A percentile compares a stretch with the other conserved stretches of the same genome.
Evolutionary conservation across 2,888 invertebrate species (phyloP).

Genomic region (Portevinia maculata): DNA sequence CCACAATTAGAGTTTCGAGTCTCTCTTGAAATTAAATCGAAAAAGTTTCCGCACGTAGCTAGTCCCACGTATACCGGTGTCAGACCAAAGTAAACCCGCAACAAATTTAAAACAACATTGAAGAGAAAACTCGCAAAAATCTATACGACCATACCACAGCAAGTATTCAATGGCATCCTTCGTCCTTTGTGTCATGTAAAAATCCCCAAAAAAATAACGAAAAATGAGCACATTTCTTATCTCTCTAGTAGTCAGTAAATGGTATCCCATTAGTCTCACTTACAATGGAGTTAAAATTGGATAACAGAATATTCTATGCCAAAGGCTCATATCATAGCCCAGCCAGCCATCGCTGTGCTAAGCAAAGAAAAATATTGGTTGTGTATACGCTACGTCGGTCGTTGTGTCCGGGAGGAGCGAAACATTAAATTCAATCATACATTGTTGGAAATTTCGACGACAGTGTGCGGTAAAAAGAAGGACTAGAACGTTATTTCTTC

Average conservation of each 20-base stretch:
- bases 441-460: conserved; percentile 53
- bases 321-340: conserved; percentile 28
- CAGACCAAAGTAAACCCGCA: conserved; percentile 12
- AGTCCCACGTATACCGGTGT: background rate
- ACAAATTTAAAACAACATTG: conserved; percentile 54
- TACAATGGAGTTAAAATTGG: conserved; percentile 65
- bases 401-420: background rate
- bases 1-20: conserved; percentile 33
- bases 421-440: conserved; percentile 56
- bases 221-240: conserved; percentile 44
- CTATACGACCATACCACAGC: conserved; percentile 31
- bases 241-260: conserved; percentile 51
- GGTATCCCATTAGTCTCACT: conserved; percentile 65
- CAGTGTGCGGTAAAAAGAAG: conserved; percentile 40
- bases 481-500: conserved; percentile 30
- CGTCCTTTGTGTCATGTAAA: background rate
- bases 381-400: conserved; percentile 63
- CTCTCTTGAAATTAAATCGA: conserved; percentile 25
- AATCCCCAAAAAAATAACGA: background rate
- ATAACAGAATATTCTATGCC: conserved; percentile 54
- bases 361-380: conserved; percentile 21
- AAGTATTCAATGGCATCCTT: conserved; percentile 30
- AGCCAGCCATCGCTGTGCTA: conserved; percentile 3
- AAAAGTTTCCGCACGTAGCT: conserved; percentile 39
- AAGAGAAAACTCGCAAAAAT: conserved; percentile 29